Evolutionary conservation across 2,113 vertebrate species (phyloP), one percentile per base, ranked within the genome.

Genomic region (Toxotes jaculatrix): DNA sequence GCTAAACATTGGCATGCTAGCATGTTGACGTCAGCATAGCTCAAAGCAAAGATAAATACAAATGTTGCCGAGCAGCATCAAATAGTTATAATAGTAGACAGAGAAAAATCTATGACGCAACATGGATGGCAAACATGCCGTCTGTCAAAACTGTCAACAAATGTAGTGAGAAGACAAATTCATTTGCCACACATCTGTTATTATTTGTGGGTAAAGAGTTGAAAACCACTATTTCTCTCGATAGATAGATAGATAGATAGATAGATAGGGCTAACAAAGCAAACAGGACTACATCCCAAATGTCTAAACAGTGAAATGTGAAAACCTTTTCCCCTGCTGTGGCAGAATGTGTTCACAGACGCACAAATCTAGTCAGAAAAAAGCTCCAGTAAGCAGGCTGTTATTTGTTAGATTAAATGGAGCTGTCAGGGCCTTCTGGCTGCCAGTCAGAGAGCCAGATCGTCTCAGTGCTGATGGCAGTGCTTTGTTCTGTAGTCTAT

Each of bases 371-470:
- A 45, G 74, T 60, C 42, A 70, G 65, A 55, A 73, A 83, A 61
- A 63, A 71, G 49, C 82, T 68, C 27, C 74, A 40, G 81, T 86
- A 84, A 85, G 85, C 87, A 88, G 83, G 68, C 75, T 83, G 82
- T 83, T 83, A 74, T 90, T 84, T 72, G 82, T 83, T 66, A 73
- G 82, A 92, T 92, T 88, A 92, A 90, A 92, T 86, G 80, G 84
- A 82, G 83, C 89, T 80, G 85, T 86, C 82, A 86, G 62, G 60
- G 40, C 76, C 40, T 65, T 81, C 88, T 88, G 84, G 72, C 79
- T 82, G 73, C 66, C 86, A 82, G 79, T 84, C 73, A 45, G 74
- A 69, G 40, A 85, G 77, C 67, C 84, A 56, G 68, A 74, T 69
- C 51, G 23, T 42, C 77, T 81, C 60, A 47, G 19, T 78, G 82